Evolutionary conservation across 2,113 vertebrate species (phyloP).

Genomic region (Leucoraja erinaceus): DNA sequence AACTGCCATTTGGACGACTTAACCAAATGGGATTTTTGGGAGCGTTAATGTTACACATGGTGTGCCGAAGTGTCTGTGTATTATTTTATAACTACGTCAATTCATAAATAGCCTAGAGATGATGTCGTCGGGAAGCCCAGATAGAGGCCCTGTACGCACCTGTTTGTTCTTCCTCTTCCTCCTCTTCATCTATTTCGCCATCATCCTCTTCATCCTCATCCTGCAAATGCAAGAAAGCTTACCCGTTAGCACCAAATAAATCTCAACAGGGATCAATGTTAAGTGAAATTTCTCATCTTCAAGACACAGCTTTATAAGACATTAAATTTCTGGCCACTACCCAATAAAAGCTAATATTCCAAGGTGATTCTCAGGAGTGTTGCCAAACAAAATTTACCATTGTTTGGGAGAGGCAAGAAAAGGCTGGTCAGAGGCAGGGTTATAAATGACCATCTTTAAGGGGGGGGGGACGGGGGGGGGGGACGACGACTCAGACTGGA

Average conservation of each 20-base stretch:
- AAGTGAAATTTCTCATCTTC: background rate
- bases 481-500: background rate
- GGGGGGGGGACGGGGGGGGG: no score
- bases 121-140: no score
- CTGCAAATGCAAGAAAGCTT: constrained; percentile 47
- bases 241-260: background rate
- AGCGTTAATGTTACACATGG: no score
- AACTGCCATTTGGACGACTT: no score
- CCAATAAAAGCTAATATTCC: background rate
- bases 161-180: constrained; percentile 65
- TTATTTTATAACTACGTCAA: no score
- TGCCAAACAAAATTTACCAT: background rate
- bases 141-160: constrained; percentile 45
- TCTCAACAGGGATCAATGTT: background rate
- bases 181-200: constrained; percentile 70
- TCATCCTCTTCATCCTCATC: constrained; percentile 80
- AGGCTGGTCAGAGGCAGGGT: background rate
- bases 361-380: background rate
- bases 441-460: background rate
- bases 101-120: background rate
- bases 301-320: background rate
- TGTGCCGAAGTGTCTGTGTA: no score
- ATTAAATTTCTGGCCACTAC: no score
- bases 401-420: background rate
- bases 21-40: no score